Evolutionary conservation across 2,888 invertebrate genomes (phyloP), one percentile per base, ranked within the genome.

Genomic region (Eupithecia dodoneata): DNA sequence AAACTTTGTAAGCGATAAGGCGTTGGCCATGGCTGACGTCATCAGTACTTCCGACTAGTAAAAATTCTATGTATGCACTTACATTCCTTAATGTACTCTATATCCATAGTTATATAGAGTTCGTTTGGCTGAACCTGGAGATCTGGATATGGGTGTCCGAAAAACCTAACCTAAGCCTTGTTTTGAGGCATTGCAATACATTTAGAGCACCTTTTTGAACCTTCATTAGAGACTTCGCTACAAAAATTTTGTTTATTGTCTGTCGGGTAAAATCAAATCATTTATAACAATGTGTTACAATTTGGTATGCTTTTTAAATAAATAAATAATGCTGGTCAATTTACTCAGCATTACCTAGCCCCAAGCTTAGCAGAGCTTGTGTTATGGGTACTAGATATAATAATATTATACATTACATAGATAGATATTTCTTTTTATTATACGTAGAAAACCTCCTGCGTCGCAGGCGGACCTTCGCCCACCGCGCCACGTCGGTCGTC

Each of bases 21-120:
- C 74, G 85, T 79, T 81, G 89, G 82, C 89, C 90, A 82, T 85
- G 85, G 78, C 69, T 76, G 83, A 89, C 90, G 89, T 85, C 86
- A 80, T 81, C 74, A 71, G 55, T 76, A 88, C 87, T 90, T 91
- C 90, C 90, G 89, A 85, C 83, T 72, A 78, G 84, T 78, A 81
- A 84, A 83, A 83, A 83, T 59, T 73, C 73, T 67, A 67, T 15
- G 18, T 66, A 3, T 2, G 7, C 10, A 18, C 18, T 18, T 59
- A 63, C 63, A 30, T 18, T 63, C 30, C 30, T 63, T 63, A 12
- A 63, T 59, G 30, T 63, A 63, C 63, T 18, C 30, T 30, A 12
- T 59, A 9, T 55, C 55, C n/a, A 55, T n/a, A n/a, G 6, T n/a
- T 7, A 9, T 4, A 59, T 4, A 63, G 30, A 63, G 30, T 63